Evolutionary conservation across 2,113 vertebrate genomes (phyloP), one percentile per base, ranked within the genome.

Genomic region (Salvelinus sp.): DNA sequence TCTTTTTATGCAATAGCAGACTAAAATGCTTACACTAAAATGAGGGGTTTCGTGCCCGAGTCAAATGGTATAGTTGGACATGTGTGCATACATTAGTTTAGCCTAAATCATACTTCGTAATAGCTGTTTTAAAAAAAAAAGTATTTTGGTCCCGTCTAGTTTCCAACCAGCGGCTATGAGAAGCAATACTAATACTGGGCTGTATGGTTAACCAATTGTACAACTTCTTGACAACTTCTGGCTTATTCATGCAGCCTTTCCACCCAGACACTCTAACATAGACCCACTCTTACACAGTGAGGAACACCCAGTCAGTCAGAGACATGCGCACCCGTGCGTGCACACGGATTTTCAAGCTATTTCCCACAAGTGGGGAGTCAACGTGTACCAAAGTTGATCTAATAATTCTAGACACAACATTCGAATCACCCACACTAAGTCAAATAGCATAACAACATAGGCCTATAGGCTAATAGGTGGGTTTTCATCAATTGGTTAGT

Each of bases 401-500:
- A 62, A 62, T 62, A 57, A 69, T 77, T 76, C 38, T 73, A 79
- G 57, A 83, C 50, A 54, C 72, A 30, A 27, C 3, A 44, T 48
- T 74, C 82, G 84, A 79, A 85, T 83, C 84, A 84, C 76, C 82
- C 77, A 69, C 12, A 70, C 33, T 22, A 70, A 44, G 74, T 44
- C 54, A 76, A 79, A 77, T 82, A 33, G 10, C 78, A 23, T 63
- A 30, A 75, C 73, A 69, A 71, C 27, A 70, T 13, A 23, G 65
- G 74, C 77, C 70, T 69, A 79, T 77, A 83, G 83, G 54, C 73
- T 22, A 62, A n/a, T 62, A 10, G 58, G 7, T 65, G 7, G 12
- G 63, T 65, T 65, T 65, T 65, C 63, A 3, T 65, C 30, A 33
- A 68, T 73, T 79, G 81, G 50, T 81, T 84, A 80, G 66, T 27